Evolutionary conservation across 2,113 vertebrate genomes (phyloP).

Genomic region (Larimichthys polyactis): DNA sequence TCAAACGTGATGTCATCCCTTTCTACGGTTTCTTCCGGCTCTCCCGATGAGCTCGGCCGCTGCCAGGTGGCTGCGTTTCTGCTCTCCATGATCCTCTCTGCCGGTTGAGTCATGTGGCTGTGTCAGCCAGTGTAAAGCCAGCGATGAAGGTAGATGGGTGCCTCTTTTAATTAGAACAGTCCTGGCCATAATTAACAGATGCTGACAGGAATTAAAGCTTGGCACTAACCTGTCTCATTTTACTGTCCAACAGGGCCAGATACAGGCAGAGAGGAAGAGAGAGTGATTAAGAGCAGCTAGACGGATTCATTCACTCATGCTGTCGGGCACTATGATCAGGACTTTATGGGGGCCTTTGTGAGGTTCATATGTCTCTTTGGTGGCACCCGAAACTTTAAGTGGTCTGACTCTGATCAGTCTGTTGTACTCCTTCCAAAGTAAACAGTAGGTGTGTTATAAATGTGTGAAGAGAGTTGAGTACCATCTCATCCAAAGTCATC

Average conservation of each 20-base stretch:
- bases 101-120: slow-evolving; percentile 72
- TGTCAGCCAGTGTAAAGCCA: slow-evolving; percentile 73
- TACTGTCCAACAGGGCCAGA: slow-evolving; percentile 74
- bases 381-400: slow-evolving; percentile 56
- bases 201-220: slow-evolving; percentile 88
- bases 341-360: slow-evolving; percentile 62
- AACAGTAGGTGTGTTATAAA: slow-evolving; percentile 70
- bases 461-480: slow-evolving; percentile 56
- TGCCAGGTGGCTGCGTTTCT: slow-evolving; percentile 63
- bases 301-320: slow-evolving; percentile 58
- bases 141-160: slow-evolving; percentile 80
- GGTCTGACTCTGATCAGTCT: slow-evolving; percentile 37
- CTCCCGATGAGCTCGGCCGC: slow-evolving; percentile 46
- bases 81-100: slow-evolving; percentile 55
- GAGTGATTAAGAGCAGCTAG: slow-evolving; percentile 57
- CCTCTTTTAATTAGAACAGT: slow-evolving; percentile 87
- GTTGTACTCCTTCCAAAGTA: slow-evolving; percentile 57
- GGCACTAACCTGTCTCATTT: slow-evolving; percentile 82
- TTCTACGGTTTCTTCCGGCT: slow-evolving; percentile 67
- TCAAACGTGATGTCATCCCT: slow-evolving; percentile 70
- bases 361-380: slow-evolving; percentile 61
- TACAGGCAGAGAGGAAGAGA: slow-evolving; percentile 63
- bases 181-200: slow-evolving; percentile 87
- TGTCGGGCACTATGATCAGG: slow-evolving; percentile 24
- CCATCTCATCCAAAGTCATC: slow-evolving; percentile 66